phyloP scores from a whole-genome alignment of 2,113 vertebrate genomes.

The Myxocyprinus asiaticus region DNA sequence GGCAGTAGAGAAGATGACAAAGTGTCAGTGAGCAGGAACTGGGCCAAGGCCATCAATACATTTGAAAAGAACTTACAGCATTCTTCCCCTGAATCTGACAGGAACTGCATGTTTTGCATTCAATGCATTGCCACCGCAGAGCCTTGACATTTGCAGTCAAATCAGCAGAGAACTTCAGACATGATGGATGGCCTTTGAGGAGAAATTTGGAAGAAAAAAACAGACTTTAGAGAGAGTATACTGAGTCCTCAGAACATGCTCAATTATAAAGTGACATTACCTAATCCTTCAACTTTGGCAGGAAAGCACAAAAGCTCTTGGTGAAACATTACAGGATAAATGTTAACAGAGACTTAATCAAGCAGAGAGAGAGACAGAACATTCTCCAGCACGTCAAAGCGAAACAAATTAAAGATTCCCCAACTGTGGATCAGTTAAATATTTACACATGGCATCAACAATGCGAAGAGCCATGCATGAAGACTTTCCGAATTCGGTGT shows the following conservation, averaged over 20 bases:
- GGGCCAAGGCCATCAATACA: conserved; percentile 42
- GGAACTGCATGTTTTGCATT: conserved; percentile 99
- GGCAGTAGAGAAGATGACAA: conserved; percentile 50
- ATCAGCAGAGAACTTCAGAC: conserved; percentile 97
- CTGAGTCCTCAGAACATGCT: background rate
- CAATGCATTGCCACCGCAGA: conserved; percentile 98
- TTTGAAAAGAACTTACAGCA: conserved; percentile 83
- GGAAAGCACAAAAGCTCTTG: conserved; percentile 22
- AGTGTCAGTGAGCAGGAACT: conserved; percentile 24
- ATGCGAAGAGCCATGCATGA: conserved; percentile 50
- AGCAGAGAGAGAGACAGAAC: background rate
- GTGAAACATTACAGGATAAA: conserved; percentile 32
- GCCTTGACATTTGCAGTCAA: conserved; percentile 97
- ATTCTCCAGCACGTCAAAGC: conserved; percentile 25
- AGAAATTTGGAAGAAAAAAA: conserved; percentile 35
- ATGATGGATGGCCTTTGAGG: conserved; percentile 92
- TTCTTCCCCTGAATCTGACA: conserved; percentile 99
- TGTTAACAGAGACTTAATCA: conserved; percentile 82
- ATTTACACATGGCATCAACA: conserved; percentile 68
- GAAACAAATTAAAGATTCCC: conserved; percentile 19
- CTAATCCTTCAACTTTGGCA: conserved; percentile 40
- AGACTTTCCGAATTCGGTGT: conserved; percentile 38
- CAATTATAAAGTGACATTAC: conserved; percentile 36
- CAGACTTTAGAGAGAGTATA: background rate
- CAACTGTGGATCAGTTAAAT: conserved; percentile 55